Evolutionary conservation across 2,888 invertebrate genomes (phyloP).

Genomic region (Cryptocephalus moraei): DNA sequence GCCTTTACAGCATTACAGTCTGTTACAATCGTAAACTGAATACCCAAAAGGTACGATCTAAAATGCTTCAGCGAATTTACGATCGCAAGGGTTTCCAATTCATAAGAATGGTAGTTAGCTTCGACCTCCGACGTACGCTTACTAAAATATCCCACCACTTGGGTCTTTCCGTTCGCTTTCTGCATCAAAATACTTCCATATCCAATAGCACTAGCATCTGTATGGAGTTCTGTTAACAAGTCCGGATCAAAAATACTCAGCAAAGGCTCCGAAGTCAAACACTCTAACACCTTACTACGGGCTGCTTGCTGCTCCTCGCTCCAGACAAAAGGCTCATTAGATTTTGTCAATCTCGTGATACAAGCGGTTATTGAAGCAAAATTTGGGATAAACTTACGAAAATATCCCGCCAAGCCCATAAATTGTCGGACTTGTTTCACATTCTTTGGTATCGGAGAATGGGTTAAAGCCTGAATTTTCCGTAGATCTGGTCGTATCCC

Average conservation of each 20-base stretch:
- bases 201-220: not conserved
- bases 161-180: not conserved
- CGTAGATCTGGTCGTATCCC: not conserved
- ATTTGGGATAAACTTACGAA: constrained; percentile 19
- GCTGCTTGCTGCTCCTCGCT: not conserved
- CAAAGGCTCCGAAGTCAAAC: not conserved
- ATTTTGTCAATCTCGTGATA: constrained; percentile 11
- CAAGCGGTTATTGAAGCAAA: constrained; percentile 16
- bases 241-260: not conserved
- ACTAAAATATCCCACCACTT: constrained; percentile 21
- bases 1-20: constrained; percentile 27
- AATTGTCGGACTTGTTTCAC: constrained; percentile 18
- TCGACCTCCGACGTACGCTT: constrained; percentile 19
- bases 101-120: constrained; percentile 21
- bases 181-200: not conserved
- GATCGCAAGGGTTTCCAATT: too few species aligned
- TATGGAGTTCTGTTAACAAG: not conserved
- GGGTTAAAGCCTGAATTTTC: not conserved
- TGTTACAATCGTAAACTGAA: constrained; percentile 20
- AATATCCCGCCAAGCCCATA: constrained; percentile 21
- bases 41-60: constrained; percentile 21
- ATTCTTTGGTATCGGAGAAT: constrained; percentile 4
- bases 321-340: constrained; percentile 6
- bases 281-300: not conserved
- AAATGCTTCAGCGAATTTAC: too few species aligned